These are phyloP conservation scores for Danio aesculapii DNA, from an alignment of 2,797 vertebrate genomes.

Conservation along the genomic window DNA sequence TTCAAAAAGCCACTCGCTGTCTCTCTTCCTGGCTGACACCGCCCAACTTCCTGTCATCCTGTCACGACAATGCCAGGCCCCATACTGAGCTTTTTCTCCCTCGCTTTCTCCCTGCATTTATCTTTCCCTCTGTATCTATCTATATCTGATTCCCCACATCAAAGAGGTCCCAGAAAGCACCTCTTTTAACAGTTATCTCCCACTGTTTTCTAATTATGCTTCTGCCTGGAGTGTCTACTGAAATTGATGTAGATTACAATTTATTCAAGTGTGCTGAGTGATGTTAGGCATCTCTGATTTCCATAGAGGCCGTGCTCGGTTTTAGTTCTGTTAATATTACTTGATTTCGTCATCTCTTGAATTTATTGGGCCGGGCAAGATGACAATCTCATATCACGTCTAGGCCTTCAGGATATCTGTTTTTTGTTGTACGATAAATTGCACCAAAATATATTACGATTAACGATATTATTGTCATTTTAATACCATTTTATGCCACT, in stretches of 20 bases:
- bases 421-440: no score
- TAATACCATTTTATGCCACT: no score
- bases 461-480: no score
- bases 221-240: constrained; percentile 20
- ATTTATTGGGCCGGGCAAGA: not conserved
- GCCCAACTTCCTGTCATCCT: constrained; percentile 49
- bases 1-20: constrained; percentile 46
- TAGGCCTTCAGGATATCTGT: no score
- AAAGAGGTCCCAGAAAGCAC: constrained; percentile 38
- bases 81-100: constrained; percentile 28
- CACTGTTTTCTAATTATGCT: constrained; percentile 33
- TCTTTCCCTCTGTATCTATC: constrained; percentile 18
- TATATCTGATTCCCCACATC: constrained; percentile 43
- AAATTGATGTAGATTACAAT: constrained; percentile 2
- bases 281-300: constrained; percentile 9
- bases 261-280: not conserved
- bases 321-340: not conserved
- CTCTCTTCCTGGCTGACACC: constrained; percentile 50
- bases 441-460: no score
- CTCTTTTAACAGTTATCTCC: constrained; percentile 15
- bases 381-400: no score
- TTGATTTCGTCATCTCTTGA: not conserved
- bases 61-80: constrained; percentile 30
- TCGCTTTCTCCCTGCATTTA: constrained; percentile 1
- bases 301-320: not conserved